Base-by-base conservation (phyloP, 2,888 invertebrate species). In the Meliscaeva auricollis region DNA sequence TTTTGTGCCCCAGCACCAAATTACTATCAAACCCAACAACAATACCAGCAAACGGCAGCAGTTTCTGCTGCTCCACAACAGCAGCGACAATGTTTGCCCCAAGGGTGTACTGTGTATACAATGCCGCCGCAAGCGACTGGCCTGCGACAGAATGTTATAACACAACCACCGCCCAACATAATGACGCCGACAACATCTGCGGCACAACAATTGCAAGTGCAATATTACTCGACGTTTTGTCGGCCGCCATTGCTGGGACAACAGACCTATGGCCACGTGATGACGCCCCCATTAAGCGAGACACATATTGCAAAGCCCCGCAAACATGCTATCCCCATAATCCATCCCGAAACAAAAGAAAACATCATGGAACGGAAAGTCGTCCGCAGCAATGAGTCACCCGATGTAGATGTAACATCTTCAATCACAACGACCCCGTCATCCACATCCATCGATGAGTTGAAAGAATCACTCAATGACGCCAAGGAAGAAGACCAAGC, bases 261-360 rank as follows among this genome's bases (percentile, higher is more conserved):
- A 60, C 26, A 87, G 60, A 17, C 87, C 1, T 85, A 69, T 64
- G 60, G 68, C 7, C 85, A 73, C 35, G 62, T 69, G n/a, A 73
- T 68, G 50, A n/a, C 69, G 11, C 30, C 81, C 15, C 6, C 77
- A 64, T 32, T 58, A 46, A 30, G 17, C 48, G 77, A 38, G 88
- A 89, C 13, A 89, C 88, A 68, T 3, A 11, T 64, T 66, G 76
- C 83, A 1, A 89, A 89, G 30, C 87, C 87, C 66, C 91, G 92
- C 17, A 88, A 66, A 30, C 88, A 91, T 75, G 92, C 92, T n/a
- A 89, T 92, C 69, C 91, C 91, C 8, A 92, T 92, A 3, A 90
- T 92, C 60, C 87, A 92, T 88, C 92, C 92, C 3, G 87, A 88
- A 8, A 92, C 92, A n/a, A 87, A 88, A 5, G 90, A 91, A 85